These are phyloP conservation scores for Goniozus legneri DNA, from an alignment of 1,140 invertebrate genomes.

Conservation along the genomic window DNA sequence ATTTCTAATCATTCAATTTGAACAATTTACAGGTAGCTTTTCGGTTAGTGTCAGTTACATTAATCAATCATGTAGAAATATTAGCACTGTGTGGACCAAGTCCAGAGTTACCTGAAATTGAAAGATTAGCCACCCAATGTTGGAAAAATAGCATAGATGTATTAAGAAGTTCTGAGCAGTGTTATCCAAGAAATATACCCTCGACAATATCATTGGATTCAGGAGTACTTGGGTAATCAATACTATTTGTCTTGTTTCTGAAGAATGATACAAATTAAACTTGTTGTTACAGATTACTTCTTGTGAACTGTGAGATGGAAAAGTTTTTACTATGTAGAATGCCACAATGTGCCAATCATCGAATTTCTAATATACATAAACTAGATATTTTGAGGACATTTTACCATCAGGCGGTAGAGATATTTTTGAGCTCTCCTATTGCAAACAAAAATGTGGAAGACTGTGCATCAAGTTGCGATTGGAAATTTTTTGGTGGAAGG, in stretches of 20 bases:
- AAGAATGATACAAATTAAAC: constrained; percentile 9
- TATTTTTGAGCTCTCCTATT: constrained; percentile 30
- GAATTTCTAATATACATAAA: constrained; percentile 59
- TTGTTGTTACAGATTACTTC: constrained; percentile 60
- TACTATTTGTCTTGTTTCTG: constrained; percentile 6
- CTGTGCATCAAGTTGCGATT: constrained; percentile 13
- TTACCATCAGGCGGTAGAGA: constrained; percentile 63
- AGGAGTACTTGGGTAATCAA: constrained; percentile 63
- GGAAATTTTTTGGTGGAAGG: constrained; percentile 40
- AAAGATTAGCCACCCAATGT: constrained; percentile 68
- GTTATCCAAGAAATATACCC: constrained; percentile 65
- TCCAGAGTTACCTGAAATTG: constrained; percentile 68
- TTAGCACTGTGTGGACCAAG: constrained; percentile 75
- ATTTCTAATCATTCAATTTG: too few relatives aligned
- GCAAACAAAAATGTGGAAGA: constrained; percentile 11
- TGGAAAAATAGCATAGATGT: constrained; percentile 70
- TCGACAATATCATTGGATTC: constrained; percentile 59
- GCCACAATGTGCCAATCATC: constrained; percentile 54
- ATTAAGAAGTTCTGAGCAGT: constrained; percentile 61
- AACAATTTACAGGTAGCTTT: constrained; percentile 68
- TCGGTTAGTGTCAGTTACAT: constrained; percentile 70
- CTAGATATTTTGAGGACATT: constrained; percentile 71
- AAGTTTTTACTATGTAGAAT: constrained; percentile 69
- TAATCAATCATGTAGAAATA: constrained; percentile 72
- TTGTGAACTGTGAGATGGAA: constrained; percentile 63